Evolutionary conservation across 2,888 invertebrate species (phyloP), one percentile per base, ranked within the genome.

Genomic region (Ptychoptera contaminata): DNA sequence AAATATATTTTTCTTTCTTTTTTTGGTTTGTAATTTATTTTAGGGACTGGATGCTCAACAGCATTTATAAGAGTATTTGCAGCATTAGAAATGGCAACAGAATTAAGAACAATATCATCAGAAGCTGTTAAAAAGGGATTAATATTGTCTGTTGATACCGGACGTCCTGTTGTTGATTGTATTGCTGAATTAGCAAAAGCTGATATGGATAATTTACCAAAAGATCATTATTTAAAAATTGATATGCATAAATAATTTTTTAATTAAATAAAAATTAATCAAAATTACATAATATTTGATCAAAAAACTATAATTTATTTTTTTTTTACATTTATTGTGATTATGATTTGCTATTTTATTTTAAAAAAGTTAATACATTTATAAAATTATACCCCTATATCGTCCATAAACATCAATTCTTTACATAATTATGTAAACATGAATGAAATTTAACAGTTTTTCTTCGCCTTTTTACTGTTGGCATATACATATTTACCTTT

Each of bases 11-110:
- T 15, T 15, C 8, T 31, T 41, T 12, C 11, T 15, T n/a, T 43
- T 29, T 36, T 43, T 23, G 16, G n/a, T 8, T 12, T 10, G 9
- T 10, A 37, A 37, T 31, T 47, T 40, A 7, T 51, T 58, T 38
- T 55, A 73, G 74, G 72, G 47, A 56, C 63, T 1, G 85, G 81
- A 6, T 77, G 72, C 47, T 72, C 74, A 0, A 76, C 81, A 0
- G 70, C 74, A 1, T 73, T 81, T 54, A 79, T 87, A 42, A 70
- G 80, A 37, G 70, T 82, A 1, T 81, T 74, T 60, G 77, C 78
- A 0, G 78, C 79, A 0, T 58, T 86, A 8, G 82, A 80, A 1
- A 60, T 76, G 45, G 78, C 81, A 2, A 68, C 68, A 0, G 66
- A 77, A 30, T 60, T 86, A 41, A 73, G 71, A 43, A 83, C 82